These are phyloP conservation scores for Oedothorax gibbosus DNA, from an alignment of 1,140 invertebrate species.

Conservation along the genomic window DNA sequence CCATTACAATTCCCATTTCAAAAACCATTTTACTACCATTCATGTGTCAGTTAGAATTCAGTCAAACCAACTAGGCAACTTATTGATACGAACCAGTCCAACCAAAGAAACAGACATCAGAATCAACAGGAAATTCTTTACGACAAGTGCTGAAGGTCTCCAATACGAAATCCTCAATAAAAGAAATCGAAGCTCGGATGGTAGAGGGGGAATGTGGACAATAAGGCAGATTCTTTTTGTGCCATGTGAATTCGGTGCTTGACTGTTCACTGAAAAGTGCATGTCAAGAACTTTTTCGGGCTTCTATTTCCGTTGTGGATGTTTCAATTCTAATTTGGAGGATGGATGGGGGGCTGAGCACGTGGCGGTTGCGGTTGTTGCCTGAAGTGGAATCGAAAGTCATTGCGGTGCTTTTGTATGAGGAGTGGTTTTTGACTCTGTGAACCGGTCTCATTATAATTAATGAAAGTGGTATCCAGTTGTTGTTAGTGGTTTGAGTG, in stretches of 20 bases:
- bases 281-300: slow-evolving; percentile 31
- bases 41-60: too few species aligned
- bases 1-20: too few species aligned
- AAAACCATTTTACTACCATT: too few species aligned
- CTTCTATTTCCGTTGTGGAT: slow-evolving; percentile 12
- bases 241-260: slow-evolving; percentile 25
- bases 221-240: slow-evolving; percentile 27
- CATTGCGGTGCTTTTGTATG: background rate
- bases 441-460: too few species aligned
- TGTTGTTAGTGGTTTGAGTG: too few species aligned
- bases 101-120: slow-evolving; percentile 16
- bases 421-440: background rate
- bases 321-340: slow-evolving; percentile 17
- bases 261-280: slow-evolving; percentile 32
- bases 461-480: too few species aligned
- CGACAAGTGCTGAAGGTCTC: background rate
- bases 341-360: background rate
- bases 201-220: slow-evolving; percentile 7
- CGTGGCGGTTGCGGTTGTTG: background rate
- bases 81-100: slow-evolving; percentile 3
- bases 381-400: slow-evolving; percentile 3
- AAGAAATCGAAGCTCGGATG: background rate
- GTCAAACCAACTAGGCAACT: background rate
- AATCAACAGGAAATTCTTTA: slow-evolving; percentile 48
- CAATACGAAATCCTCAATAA: background rate